These are phyloP conservation scores for Chelmon rostratus DNA, from an alignment of 2,797 vertebrate species.

Conservation along the genomic window DNA sequence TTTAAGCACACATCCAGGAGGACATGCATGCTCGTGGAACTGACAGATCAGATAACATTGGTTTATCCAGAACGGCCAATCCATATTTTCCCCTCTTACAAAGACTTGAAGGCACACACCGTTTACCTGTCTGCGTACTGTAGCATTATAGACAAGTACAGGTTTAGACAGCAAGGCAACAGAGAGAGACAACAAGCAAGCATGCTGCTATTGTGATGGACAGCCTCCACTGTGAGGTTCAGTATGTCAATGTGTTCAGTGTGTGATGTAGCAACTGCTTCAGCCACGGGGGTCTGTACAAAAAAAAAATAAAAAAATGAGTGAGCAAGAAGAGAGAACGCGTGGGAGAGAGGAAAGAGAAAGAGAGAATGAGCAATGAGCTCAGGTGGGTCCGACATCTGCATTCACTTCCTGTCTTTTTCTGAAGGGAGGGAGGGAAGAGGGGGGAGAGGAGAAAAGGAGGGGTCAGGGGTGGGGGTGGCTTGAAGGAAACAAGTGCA, in stretches of 20 bases:
- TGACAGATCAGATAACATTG: conserved; percentile 25
- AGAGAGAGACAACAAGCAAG: conserved; percentile 80
- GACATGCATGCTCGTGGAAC: not conserved
- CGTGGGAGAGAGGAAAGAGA: conserved; percentile 63
- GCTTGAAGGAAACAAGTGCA: conserved; percentile 70
- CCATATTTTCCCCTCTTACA: conserved; percentile 38
- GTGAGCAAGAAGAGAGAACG: conserved; percentile 55
- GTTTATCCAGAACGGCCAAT: conserved; percentile 31
- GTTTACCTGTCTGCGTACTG: conserved; percentile 57
- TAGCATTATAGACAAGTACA: conserved; percentile 62
- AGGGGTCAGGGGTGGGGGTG: conserved; percentile 22
- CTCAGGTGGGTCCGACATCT: conserved; percentile 82
- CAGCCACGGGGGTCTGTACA: conserved; percentile 68
- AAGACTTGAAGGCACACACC: conserved; percentile 33
- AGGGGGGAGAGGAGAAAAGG: conserved; percentile 37
- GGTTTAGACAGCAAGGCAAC: conserved; percentile 72
- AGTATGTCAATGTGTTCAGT: conserved; percentile 76
- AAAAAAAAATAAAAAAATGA: conserved; percentile 41
- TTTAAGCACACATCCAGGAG: not conserved
- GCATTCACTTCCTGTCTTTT: conserved; percentile 83
- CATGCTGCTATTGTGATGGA: conserved; percentile 80
- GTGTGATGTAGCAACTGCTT: conserved; percentile 80
- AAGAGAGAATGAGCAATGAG: conserved; percentile 76
- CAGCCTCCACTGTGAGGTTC: conserved; percentile 80
- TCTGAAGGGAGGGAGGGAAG: conserved; percentile 44